phyloP scores from a whole-genome alignment of 2,797 vertebrate genomes.

The Vipera ursinii region DNA sequence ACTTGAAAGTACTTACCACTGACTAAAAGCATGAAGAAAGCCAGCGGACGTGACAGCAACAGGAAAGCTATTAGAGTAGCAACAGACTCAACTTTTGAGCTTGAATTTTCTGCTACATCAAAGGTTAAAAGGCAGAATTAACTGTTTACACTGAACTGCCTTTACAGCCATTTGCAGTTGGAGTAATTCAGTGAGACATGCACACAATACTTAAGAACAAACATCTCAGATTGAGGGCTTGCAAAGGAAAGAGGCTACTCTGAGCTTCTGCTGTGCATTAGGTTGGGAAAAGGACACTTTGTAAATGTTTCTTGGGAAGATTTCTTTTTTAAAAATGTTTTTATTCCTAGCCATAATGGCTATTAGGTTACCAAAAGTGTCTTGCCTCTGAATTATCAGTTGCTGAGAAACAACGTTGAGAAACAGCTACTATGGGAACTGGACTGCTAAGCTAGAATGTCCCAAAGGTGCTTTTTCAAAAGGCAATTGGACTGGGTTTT shows the following conservation, averaged over 20 bases:
- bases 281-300: not conserved
- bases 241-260: not conserved
- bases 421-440: not conserved
- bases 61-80: not conserved
- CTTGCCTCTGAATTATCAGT: not conserved
- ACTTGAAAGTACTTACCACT: not conserved
- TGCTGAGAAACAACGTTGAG: not conserved
- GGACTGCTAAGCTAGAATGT: not conserved
- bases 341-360: not conserved
- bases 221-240: not conserved
- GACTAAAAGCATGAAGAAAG: conserved; percentile 6
- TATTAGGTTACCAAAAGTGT: not conserved
- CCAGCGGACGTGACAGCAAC: not conserved
- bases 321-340: no score
- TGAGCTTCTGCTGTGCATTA: not conserved
- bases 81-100: not conserved
- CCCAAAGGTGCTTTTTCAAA: not conserved
- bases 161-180: conserved; percentile 48
- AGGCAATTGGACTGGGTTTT: not conserved
- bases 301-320: not conserved
- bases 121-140: conserved; percentile 59
- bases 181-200: not conserved
- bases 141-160: conserved; percentile 37
- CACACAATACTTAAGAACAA: not conserved
- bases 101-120: conserved; percentile 46